These are phyloP conservation scores for Chymomyza caudatula DNA, from an alignment of 2,888 invertebrate genomes.

Conservation along the genomic window DNA sequence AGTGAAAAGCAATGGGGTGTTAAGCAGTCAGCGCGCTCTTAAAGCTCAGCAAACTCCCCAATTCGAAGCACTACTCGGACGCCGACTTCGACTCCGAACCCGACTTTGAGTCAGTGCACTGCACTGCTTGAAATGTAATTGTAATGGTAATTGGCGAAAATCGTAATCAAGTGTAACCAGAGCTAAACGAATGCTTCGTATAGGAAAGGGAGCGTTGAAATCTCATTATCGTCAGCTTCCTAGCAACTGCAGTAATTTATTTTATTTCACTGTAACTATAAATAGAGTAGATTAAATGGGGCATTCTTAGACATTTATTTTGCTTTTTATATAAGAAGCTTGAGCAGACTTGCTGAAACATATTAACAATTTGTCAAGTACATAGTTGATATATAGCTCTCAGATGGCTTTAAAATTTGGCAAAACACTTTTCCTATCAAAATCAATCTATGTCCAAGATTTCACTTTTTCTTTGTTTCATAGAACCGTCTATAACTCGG, in stretches of 20 bases:
- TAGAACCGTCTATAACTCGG: too few species aligned
- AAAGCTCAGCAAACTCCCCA: not conserved
- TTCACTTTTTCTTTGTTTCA: too few species aligned
- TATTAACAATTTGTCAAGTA: too few species aligned
- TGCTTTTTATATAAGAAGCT: not conserved
- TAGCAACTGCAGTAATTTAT: not conserved
- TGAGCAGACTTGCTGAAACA: too few species aligned
- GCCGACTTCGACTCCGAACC: too few species aligned
- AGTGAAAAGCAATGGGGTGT: slow-evolving; percentile 51
- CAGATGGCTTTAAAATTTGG: too few species aligned
- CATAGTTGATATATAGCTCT: too few species aligned
- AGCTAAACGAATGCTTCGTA: not conserved
- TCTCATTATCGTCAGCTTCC: slow-evolving; percentile 3
- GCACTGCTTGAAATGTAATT: slow-evolving; percentile 57
- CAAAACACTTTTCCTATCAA: too few species aligned
- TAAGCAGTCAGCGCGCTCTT: slow-evolving; percentile 20
- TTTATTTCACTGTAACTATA: not conserved
- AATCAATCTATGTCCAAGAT: too few species aligned
- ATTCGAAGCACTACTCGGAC: slow-evolving; percentile 28
- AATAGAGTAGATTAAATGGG: not conserved
- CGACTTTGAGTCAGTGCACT: too few species aligned
- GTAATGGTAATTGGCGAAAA: slow-evolving; percentile 54
- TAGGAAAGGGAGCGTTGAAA: not conserved
- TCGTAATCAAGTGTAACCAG: slow-evolving; percentile 41
- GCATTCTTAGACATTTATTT: not conserved